Evolutionary conservation across 2,113 vertebrate genomes (phyloP), one percentile per base, ranked within the genome.

Genomic region (Eurystomus gularis): DNA sequence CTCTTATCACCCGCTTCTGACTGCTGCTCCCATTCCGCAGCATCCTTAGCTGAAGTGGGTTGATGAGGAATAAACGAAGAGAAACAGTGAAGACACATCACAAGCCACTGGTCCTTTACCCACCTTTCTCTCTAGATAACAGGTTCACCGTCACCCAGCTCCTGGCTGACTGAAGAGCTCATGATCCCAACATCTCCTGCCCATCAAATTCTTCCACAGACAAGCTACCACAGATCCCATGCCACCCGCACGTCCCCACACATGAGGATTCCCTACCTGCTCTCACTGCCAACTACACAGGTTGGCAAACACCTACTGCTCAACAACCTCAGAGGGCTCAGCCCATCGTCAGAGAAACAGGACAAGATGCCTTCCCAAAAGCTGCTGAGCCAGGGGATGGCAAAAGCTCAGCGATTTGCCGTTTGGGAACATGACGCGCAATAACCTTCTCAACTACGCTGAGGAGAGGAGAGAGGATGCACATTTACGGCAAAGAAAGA

Each of bases 11-110:
- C 65, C 1, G 0, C 39, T 48, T 48, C 80, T 68, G 68, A 21
- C 64, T 90, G 78, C 69, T 60, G 80, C 60, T 86, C 39, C 77
- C 71, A 6, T 29, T 39, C 76, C 78, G 76, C 86, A 88, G 80
- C 57, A 82, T 4, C 77, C 17, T 31, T 26, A 31, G 42, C 54
- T 70, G 54, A 54, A 25, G 28, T 10, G 60, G 40, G 24, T 1
- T 86, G 83, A 42, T 13, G 64, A 68, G 57, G 39, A 64, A 20
- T 3, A 88, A 71, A 31, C 12, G 21, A 88, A 79, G 39, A 79
- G 35, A 46, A 55, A 26, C 10, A 26, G 19, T 4, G 31, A 68
- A 70, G 61, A 81, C 2, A 12, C 31, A n/a, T 14, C 2, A 0
- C 19, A n/a, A 48, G n/a, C 3, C 13, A 29, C 40, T 12, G 28